Evolutionary conservation across 2,888 invertebrate species (phyloP), one percentile per base, ranked within the genome.

Genomic region (Trichogramma dendrolimi): DNA sequence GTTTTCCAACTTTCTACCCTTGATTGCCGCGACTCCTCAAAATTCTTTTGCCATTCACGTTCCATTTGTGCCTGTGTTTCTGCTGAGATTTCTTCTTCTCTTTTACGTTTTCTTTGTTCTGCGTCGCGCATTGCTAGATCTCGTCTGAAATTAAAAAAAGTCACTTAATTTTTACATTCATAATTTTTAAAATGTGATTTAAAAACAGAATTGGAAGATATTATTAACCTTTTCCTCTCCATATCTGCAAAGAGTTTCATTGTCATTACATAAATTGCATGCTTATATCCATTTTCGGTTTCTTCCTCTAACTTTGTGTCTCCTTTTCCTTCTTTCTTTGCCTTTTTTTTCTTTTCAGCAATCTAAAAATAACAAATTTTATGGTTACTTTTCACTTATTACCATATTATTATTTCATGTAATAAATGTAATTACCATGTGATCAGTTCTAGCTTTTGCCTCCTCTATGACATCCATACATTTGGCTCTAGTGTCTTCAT

Each of bases 1-100:
- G 87, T 90, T 73, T 94, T 92, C 95, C 95, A 95, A 77, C 94
- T 94, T 67, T 92, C 91, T 0, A 95, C 94, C 66, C 95, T 84
- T 72, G 88, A 93, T 82, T 95, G 94, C 66, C 94, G 85, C 50
- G 94, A 94, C 82, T 94, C 95, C 86, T 99, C 99, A 82, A 96
- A 99, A 81, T 98, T 99, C 77, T 96, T 95, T 68, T 96, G 94
- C 95, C 96, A 99, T 78, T 98, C 97, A 71, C 94, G 92, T 74
- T 97, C 94, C 54, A 91, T 81, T 64, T 94, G 91, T 63, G 89
- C 85, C 72, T 91, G 90, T 73, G 96, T 96, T 74, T 95, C 96
- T 60, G 92, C 93, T 64, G 94, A 93, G 57, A 94, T 89, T 83
- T 96, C 96, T 14, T 91, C 88, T 80, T 97, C 96, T 6, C 96